Evolutionary conservation across 2,113 vertebrate genomes (phyloP).

Genomic region (Chitala chitala): DNA sequence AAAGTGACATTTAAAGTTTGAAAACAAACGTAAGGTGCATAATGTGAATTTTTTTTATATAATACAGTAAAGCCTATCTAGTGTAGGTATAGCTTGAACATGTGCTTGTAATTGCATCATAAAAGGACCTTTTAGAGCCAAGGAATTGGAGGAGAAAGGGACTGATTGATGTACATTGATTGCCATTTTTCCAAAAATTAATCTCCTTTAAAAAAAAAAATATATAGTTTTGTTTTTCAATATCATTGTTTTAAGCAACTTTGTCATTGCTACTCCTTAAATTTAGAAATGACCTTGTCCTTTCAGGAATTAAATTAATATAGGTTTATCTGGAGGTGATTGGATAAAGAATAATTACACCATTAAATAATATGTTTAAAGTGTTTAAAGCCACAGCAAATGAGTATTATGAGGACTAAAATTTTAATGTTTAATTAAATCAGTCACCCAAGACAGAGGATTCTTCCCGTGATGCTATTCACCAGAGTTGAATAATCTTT

Average conservation of each 20-base stretch:
- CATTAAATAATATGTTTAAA: neutral
- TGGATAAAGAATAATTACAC: neutral
- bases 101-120: neutral
- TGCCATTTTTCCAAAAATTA: constrained; percentile 6
- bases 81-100: neutral
- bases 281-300: neutral
- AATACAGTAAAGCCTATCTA: neutral
- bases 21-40: neutral
- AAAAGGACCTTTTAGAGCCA: neutral
- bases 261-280: neutral
- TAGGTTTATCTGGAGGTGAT: neutral
- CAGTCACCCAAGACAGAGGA: neutral
- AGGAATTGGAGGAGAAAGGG: neutral
- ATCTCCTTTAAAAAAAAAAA: constrained; percentile 2
- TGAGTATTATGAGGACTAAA: neutral
- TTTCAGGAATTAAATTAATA: neutral
- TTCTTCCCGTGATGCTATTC: neutral
- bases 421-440: neutral
- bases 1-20: neutral
- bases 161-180: constrained; percentile 6
- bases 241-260: neutral
- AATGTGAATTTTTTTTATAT: constrained; percentile 1
- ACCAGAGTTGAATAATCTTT: neutral
- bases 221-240: neutral
- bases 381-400: neutral